Base-by-base conservation (phyloP, 2,797 vertebrate species). In the Thaleichthys pacificus region DNA sequence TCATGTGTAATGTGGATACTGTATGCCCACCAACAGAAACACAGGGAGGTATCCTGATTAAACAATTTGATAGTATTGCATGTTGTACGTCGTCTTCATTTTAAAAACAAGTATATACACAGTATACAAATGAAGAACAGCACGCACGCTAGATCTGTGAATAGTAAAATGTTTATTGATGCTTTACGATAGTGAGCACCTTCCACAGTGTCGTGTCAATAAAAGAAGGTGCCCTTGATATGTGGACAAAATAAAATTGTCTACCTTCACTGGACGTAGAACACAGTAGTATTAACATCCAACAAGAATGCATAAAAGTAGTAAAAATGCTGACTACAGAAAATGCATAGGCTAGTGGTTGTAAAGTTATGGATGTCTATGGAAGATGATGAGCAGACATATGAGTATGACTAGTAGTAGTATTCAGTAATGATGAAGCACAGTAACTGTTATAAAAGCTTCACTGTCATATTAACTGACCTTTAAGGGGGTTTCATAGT, bases 131-230 rank as follows among this genome's bases (percentile, higher is more conserved):
- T 19, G 8, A 30, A 2, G 15, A 17, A 64, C 26, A 24, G 35
- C 12, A 24, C 42, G 3, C 11, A 24, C 17, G 21, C 38, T 4
- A 74, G 61, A 77, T 32, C 11, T 71, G 76, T 80, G 72, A 83
- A 79, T 86, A 71, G 82, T 73, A 71, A 85, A 88, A 80, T 70
- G 73, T 74, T 91, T 68, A 56, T 91, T 89, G 90, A 88, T 92
- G 87, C 78, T 83, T 61, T 84, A 73, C 70, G 17, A 70, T 17
- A 51, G 66, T 66, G 54, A 47, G 80, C 67, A 71, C 75, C 80
- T 78, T 70, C 66, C 77, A 79, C 67, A 74, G 82, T 74, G 88
- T 77, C 73, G 82, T 64, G 1, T 84, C 77, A 71, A 80, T 73
- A 78, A 78, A 72, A 80, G 21, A 84, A 88, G 82, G 78, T 84